Base-by-base conservation (phyloP, 2,888 invertebrate species). In the Didymodactylos carnosus region DNA sequence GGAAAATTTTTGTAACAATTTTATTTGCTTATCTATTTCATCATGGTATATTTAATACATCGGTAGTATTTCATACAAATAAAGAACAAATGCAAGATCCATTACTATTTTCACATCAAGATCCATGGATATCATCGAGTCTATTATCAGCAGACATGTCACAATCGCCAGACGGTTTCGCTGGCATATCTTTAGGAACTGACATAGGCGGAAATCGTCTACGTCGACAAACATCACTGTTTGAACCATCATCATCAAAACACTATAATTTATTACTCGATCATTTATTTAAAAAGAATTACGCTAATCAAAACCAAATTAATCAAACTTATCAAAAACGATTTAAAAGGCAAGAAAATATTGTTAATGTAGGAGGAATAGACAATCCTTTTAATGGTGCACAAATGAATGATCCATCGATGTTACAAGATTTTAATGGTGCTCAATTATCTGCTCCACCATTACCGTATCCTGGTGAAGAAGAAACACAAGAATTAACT, bases 1-100 rank as follows among this genome's bases (percentile, higher is more conserved):
- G 80, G 80, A 80, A 79, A 76, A 77, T 79, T 29, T 77, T 78
- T n/a, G 76, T 79, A n/a, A 79, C 78, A 11, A 76, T 79, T 53
- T 76, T 78, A 16, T 79, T 79, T 71, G 78, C 78, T 8, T 79
- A 77, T 75, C 75, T 79, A n/a, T 76, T 80, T 27, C 75, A 75
- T 51, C 75, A 72, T 27, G 72, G 72, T 8, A 72, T 75, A 43
- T 75, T 75, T 40, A 69, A 75, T 35, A 27, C 69, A 23, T 62
- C 62, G 3, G 62, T 62, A 19, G n/a, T 62, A 11, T 62, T 62
- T 35, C 16, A n/a, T 62, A 19, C 5, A 3, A 62, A 35, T 62
- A 35, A 62, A n/a, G 62, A 62, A 35, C 62, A 29, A 62, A 19
- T 62, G 4, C 19, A 62, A 62, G 62, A 62, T 62, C 62, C 62